Evolutionary conservation across 2,113 vertebrate genomes (phyloP).

Genomic region (Mustelus asterias): DNA sequence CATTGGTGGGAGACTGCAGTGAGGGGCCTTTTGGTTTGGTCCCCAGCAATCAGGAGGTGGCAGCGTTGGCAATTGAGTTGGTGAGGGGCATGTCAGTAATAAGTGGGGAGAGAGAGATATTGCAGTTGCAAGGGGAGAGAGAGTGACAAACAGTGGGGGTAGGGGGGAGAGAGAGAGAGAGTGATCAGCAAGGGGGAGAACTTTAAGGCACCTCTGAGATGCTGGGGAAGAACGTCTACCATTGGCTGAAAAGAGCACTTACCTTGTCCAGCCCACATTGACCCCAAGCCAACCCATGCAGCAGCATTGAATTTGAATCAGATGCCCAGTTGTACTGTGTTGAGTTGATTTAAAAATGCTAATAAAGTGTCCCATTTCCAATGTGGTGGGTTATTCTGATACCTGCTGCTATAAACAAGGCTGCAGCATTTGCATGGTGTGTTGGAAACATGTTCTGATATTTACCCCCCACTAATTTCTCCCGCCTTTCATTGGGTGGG

Average conservation of each 20-base stretch:
- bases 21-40: not conserved
- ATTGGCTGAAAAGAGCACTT: not conserved
- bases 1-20: not conserved
- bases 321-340: not conserved
- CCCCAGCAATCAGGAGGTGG: not conserved
- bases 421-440: no score
- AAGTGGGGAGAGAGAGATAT: not conserved
- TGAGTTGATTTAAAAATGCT: not conserved
- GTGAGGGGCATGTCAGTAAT: not conserved
- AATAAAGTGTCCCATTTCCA: not conserved
- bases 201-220: no score
- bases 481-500: not conserved
- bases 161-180: not conserved
- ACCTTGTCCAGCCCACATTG: not conserved
- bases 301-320: not conserved
- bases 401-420: not conserved
- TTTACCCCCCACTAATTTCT: not conserved
- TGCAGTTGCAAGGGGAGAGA: not conserved
- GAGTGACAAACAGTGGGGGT: not conserved
- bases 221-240: not conserved
- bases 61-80: not conserved
- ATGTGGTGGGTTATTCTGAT: not conserved
- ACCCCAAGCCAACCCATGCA: not conserved
- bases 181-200: not conserved
- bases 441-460: not conserved